Percentiles rank a stretch among this genome's conserved stretches.
These are phyloP conservation scores for Ammodytes marinus DNA, from an alignment of 2,113 vertebrate genomes.

Conservation along the genomic window DNA sequence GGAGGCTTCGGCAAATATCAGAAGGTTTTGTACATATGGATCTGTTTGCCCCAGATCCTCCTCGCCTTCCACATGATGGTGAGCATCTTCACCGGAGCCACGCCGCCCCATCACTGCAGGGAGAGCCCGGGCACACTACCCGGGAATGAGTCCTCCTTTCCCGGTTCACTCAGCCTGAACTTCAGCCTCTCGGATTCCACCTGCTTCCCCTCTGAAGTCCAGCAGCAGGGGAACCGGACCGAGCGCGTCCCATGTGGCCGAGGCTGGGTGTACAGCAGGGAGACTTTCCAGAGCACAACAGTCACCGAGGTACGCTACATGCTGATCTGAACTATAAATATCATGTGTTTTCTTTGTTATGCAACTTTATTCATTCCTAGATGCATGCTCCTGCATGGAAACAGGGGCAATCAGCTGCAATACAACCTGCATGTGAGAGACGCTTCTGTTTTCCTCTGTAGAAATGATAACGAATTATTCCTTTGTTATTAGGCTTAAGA, in stretches of 20 bases:
- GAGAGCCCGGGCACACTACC: conserved; percentile 30
- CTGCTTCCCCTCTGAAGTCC: conserved; percentile 22
- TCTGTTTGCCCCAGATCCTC: conserved; percentile 83
- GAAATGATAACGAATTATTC: neutral
- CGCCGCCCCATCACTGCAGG: conserved; percentile 75
- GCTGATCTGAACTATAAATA: neutral
- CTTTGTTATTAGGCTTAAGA: neutral
- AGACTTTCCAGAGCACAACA: conserved; percentile 77
- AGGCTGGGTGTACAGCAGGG: conserved; percentile 81
- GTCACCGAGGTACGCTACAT: conserved; percentile 79
- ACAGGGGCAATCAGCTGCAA: neutral
- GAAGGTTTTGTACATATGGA: conserved; percentile 83
- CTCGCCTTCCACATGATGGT: conserved; percentile 84
- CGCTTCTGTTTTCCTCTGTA: neutral
- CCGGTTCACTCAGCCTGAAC: conserved; percentile 44
- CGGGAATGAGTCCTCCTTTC: conserved; percentile 30
- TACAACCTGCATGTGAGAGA: neutral
- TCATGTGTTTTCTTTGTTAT: neutral
- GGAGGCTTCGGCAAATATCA: conserved; percentile 84
- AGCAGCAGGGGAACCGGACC: conserved; percentile 56
- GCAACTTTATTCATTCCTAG: neutral
- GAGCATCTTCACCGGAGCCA: conserved; percentile 83
- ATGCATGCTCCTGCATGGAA: neutral
- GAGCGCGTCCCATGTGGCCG: conserved; percentile 58
- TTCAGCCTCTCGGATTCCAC: conserved; percentile 59